Percentiles rank a stretch among this genome's conserved stretches.
Conservation (phyloP, 2,113 vertebrate species). For the Diadophis punctatus region DNA sequence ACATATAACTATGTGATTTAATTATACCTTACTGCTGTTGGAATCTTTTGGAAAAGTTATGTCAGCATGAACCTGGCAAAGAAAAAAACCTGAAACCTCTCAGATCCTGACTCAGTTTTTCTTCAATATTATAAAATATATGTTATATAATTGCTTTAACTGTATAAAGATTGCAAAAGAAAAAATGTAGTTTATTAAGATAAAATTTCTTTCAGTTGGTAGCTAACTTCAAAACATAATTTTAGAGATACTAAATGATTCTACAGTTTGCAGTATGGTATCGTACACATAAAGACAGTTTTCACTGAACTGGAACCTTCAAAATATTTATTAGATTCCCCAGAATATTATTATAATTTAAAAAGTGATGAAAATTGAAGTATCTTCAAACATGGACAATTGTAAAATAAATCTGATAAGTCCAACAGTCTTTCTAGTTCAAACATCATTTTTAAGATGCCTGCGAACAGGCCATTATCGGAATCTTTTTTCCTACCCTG, state of each 20-base stretch:
- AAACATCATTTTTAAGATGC: not conserved
- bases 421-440: not conserved
- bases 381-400: too few relatives aligned
- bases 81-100: constrained; percentile 43
- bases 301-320: not conserved
- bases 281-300: not conserved
- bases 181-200: constrained; percentile 31
- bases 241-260: not conserved
- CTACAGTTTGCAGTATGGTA: not conserved
- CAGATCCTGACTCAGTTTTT: constrained; percentile 43
- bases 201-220: not conserved
- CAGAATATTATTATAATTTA: not conserved
- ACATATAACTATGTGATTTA: constrained; percentile 54
- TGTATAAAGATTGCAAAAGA: constrained; percentile 31
- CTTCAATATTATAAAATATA: constrained; percentile 23
- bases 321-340: not conserved
- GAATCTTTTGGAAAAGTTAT: constrained; percentile 61
- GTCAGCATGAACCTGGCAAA: constrained; percentile 55
- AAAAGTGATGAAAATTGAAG: not conserved
- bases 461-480: not conserved
- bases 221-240: not conserved
- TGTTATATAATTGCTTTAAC: constrained; percentile 18
- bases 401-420: not conserved
- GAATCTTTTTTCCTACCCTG: not conserved
- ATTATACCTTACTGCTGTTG: constrained; percentile 57